These are phyloP conservation scores for Neosilurus hyrtlii DNA, from an alignment of 2,797 vertebrate genomes.

Conservation along the genomic window DNA sequence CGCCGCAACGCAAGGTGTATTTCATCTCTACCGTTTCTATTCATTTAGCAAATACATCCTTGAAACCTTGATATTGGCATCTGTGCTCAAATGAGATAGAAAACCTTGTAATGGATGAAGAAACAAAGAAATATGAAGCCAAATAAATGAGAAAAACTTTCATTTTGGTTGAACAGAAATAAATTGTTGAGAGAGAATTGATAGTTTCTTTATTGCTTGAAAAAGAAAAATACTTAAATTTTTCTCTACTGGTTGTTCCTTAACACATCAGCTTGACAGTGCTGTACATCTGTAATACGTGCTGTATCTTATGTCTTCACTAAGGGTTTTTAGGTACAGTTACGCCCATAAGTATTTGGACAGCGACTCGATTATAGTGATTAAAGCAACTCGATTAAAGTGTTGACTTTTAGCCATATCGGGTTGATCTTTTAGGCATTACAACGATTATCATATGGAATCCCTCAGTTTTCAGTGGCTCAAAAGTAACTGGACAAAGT, in stretches of 20 bases:
- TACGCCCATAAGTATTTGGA: no score
- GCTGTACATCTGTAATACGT: not conserved
- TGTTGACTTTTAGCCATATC: no score
- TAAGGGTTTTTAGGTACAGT: not conserved
- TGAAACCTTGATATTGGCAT: not conserved
- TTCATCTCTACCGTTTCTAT: slow-evolving; percentile 17
- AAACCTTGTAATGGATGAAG: not conserved
- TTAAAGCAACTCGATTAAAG: no score
- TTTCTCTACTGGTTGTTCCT: not conserved
- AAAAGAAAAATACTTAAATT: not conserved
- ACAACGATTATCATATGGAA: no score
- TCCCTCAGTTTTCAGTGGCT: no score
- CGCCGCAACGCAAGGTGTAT: slow-evolving; percentile 39
- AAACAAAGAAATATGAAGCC: slow-evolving; percentile 1
- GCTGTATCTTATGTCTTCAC: not conserved
- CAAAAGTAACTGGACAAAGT: no score
- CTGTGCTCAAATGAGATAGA: not conserved
- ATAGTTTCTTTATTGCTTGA: not conserved
- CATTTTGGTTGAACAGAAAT: not conserved
- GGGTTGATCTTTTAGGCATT: no score
- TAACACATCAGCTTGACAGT: not conserved
- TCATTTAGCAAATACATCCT: not conserved
- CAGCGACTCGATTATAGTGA: no score
- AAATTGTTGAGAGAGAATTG: not conserved
- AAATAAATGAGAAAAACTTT: slow-evolving; percentile 3